These are phyloP conservation scores for Cryptoblepharus egeriae DNA, from an alignment of 2,797 vertebrate species.

Conservation along the genomic window DNA sequence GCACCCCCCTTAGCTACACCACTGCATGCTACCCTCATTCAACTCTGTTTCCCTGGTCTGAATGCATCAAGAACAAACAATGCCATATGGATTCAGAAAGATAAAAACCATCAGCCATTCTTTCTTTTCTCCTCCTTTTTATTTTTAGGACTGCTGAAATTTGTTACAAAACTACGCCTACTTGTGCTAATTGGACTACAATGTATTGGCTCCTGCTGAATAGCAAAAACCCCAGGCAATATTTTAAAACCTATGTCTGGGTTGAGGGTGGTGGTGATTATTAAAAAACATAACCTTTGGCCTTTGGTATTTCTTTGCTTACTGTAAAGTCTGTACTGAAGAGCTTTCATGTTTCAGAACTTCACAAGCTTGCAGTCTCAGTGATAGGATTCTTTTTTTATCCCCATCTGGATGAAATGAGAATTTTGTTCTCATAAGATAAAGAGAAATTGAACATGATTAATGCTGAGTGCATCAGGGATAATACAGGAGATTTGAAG, in stretches of 20 bases:
- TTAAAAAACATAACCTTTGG: slow-evolving; percentile 38
- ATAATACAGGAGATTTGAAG: slow-evolving; percentile 14
- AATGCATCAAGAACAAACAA: neutral
- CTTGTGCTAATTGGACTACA: slow-evolving; percentile 12
- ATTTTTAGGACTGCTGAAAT: slow-evolving; percentile 5
- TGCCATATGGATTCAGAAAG: neutral
- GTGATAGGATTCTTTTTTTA: slow-evolving; percentile 21
- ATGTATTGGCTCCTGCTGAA: neutral
- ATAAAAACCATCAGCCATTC: neutral
- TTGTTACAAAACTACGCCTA: slow-evolving; percentile 9
- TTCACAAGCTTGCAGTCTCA: slow-evolving; percentile 3
- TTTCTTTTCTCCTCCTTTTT: slow-evolving; percentile 8
- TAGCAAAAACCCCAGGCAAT: slow-evolving; percentile 31
- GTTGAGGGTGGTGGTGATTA: slow-evolving; percentile 21
- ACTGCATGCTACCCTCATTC: neutral
- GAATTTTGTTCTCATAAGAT: slow-evolving; percentile 45
- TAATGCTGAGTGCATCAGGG: slow-evolving; percentile 4
- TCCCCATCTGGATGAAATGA: slow-evolving; percentile 33
- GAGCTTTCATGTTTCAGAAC: slow-evolving; percentile 27
- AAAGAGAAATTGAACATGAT: slow-evolving; percentile 18
- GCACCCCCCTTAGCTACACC: too few species aligned
- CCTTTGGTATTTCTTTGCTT: slow-evolving; percentile 27
- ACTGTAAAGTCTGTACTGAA: slow-evolving; percentile 16
- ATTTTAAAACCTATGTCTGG: slow-evolving; percentile 22
- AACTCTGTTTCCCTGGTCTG: neutral